phyloP scores from a whole-genome alignment of 2,888 invertebrate genomes.

The Harpalus rubripes region DNA sequence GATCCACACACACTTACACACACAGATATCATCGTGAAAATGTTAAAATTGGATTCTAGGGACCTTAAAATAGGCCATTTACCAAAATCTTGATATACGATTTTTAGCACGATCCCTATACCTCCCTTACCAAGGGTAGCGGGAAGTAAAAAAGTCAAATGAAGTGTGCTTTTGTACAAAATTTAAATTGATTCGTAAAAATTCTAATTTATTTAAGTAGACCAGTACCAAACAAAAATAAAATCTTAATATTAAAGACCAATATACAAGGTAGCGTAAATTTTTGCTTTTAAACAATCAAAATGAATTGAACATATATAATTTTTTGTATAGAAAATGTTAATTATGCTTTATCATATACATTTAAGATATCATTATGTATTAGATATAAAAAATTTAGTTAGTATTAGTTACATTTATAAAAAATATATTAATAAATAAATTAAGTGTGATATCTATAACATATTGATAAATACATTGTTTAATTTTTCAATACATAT shows the following conservation, averaged over 20 bases:
- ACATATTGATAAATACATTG: no score
- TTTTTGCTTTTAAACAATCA: not conserved
- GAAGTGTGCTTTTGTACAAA: no score
- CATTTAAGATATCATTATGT: not conserved
- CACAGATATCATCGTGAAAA: no score
- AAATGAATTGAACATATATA: not conserved
- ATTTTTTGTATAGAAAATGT: no score
- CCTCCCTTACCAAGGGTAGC: no score
- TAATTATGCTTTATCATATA: not conserved
- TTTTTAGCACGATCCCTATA: no score
- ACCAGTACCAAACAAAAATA: not conserved
- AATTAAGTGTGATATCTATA: conserved; percentile 62
- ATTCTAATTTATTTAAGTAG: not conserved
- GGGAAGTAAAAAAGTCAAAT: no score
- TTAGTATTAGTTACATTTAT: conserved; percentile 58
- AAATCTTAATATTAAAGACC: not conserved
- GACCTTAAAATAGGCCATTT: no score
- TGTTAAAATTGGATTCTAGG: no score
- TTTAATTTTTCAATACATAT: no score
- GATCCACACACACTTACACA: no score
- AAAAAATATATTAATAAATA: conserved; percentile 46
- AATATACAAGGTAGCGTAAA: not conserved
- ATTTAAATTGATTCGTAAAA: not conserved
- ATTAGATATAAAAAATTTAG: conserved; percentile 8
- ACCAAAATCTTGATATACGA: no score